phyloP scores from a whole-genome alignment of 1,140 invertebrate genomes.

The Wiebesia pumilae region DNA sequence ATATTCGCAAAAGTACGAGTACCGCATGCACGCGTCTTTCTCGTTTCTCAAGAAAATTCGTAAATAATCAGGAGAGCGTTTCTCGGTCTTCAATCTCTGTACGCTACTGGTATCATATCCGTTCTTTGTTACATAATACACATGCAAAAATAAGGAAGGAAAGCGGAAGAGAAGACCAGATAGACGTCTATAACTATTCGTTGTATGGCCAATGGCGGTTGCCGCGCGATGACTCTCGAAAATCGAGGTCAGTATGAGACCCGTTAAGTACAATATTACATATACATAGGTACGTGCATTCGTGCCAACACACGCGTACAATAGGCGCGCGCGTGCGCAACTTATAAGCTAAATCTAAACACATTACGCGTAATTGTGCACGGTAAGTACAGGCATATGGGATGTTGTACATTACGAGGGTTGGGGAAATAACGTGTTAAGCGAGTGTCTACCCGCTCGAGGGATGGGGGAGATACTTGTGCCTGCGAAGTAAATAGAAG shows the following conservation, averaged over 20 bases:
- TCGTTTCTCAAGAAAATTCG: background rate
- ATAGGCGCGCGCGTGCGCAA: background rate
- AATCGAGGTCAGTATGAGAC: slow-evolving; percentile 43
- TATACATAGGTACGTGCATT: background rate
- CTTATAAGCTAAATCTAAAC: background rate
- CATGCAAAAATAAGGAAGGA: slow-evolving; percentile 18
- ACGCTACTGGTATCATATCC: background rate
- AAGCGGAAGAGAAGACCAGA: background rate
- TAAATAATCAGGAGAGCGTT: slow-evolving; percentile 11
- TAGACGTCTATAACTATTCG: slow-evolving; percentile 1
- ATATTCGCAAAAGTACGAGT: background rate
- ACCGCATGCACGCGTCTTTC: background rate
- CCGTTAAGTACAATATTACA: slow-evolving; percentile 9
- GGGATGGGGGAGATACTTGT: background rate
- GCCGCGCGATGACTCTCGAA: slow-evolving; percentile 27
- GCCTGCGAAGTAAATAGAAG: background rate
- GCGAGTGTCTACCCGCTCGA: too few species aligned
- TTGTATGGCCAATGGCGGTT: slow-evolving; percentile 36
- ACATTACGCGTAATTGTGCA: too few species aligned
- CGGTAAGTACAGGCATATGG: background rate
- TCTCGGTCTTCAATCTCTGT: background rate
- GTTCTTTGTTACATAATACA: background rate
- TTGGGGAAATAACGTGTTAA: background rate
- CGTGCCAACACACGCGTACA: background rate
- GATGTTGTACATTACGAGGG: background rate